Percentiles rank a stretch among this genome's conserved stretches.
phyloP scores from a whole-genome alignment of 2,113 vertebrate species.

The Mesoclemmys tuberculata region DNA sequence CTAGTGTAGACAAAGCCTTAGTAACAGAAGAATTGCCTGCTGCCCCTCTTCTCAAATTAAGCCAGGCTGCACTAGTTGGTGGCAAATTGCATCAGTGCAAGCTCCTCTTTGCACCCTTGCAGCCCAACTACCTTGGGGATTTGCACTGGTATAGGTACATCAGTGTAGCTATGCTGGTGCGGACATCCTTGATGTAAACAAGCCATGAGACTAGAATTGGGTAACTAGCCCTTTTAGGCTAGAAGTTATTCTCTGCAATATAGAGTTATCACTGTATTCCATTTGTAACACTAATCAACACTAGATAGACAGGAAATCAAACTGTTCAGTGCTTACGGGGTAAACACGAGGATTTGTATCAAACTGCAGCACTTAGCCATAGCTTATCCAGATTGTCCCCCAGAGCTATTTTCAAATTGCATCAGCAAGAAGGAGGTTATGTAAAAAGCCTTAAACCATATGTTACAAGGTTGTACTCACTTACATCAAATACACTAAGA shows the following conservation, averaged over 20 bases:
- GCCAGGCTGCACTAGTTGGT: not conserved
- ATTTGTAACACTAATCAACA: slow-evolving; percentile 63
- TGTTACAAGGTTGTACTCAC: slow-evolving; percentile 57
- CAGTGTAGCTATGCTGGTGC: not conserved
- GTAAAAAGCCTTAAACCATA: slow-evolving; percentile 64
- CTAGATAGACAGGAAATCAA: slow-evolving; percentile 72
- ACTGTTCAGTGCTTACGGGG: slow-evolving; percentile 66
- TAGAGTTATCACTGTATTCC: slow-evolving; percentile 46
- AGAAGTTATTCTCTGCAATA: not conserved
- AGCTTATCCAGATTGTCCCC: slow-evolving; percentile 66
- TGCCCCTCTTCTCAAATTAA: not conserved
- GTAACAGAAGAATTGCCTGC: not conserved
- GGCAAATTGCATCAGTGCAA: not conserved
- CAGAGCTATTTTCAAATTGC: slow-evolving; percentile 71
- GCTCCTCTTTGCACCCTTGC: not conserved
- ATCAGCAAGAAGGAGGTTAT: slow-evolving; percentile 65
- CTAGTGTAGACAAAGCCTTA: not conserved
- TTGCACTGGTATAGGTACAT: not conserved
- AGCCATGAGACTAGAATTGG: not conserved
- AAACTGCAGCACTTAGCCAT: slow-evolving; percentile 44
- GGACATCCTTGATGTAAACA: not conserved
- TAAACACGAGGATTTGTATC: slow-evolving; percentile 76
- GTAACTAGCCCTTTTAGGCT: slow-evolving; percentile 34
- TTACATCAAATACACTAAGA: slow-evolving; percentile 38
- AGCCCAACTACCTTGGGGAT: not conserved